phyloP scores from a whole-genome alignment of 2,797 vertebrate species.

The Mormyrus hasselquistii region DNA sequence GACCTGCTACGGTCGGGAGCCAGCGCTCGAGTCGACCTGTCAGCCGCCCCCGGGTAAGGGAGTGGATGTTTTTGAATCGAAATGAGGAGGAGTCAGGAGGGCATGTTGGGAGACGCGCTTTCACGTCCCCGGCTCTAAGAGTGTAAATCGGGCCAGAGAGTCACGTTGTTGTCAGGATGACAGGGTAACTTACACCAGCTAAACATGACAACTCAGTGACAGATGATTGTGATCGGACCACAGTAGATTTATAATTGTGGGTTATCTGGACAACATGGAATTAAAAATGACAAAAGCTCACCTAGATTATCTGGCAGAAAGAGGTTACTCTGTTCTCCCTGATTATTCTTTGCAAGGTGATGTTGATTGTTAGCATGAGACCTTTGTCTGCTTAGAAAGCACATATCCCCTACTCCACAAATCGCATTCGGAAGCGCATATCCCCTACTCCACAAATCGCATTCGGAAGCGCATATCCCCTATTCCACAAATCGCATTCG shows the following conservation, averaged over 20 bases:
- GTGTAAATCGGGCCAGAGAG: neutral
- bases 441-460: neutral
- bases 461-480: neutral
- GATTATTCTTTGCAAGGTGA: neutral
- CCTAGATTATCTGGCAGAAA: neutral
- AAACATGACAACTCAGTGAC: neutral
- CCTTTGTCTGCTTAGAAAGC: neutral
- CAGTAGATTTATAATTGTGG: neutral
- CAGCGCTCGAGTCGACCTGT: neutral
- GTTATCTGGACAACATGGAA: neutral
- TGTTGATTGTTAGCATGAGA: neutral
- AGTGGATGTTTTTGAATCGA: neutral
- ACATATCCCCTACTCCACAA: neutral
- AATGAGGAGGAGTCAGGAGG: too few relatives aligned
- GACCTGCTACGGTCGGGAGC: neutral
- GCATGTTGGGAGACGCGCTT: neutral
- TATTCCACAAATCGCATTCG: neutral
- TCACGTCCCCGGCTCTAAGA: neutral
- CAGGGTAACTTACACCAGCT: neutral
- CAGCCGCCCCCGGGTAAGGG: neutral
- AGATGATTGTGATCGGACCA: neutral
- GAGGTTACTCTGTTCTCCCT: neutral
- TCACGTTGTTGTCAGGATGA: neutral
- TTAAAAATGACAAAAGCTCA: neutral
- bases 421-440: neutral